Evolutionary conservation across 2,113 vertebrate genomes (phyloP).

Genomic region (Planiliza haematocheilus): DNA sequence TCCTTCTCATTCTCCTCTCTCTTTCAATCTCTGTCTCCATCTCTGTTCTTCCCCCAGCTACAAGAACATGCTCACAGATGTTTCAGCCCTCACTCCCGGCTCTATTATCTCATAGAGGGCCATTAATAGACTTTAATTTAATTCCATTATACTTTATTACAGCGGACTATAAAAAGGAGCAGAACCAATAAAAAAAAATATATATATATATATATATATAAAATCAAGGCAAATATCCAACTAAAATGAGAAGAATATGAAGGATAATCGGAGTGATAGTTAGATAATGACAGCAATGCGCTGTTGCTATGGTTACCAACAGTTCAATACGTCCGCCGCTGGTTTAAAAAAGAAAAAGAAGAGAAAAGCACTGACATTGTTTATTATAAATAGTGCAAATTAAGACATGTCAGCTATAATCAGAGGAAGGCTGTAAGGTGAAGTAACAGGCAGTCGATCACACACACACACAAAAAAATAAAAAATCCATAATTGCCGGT

Average conservation of each 20-base stretch:
- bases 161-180: constrained; percentile 33
- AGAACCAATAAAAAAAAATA: constrained; percentile 40
- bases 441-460: no score
- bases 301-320: constrained; percentile 43
- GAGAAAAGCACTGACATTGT: background rate
- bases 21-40: constrained; percentile 75
- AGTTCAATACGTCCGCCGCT: background rate
- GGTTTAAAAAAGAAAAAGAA: no score
- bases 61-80: constrained; percentile 61
- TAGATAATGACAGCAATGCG: background rate
- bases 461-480: background rate
- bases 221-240: constrained; percentile 8
- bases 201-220: no score
- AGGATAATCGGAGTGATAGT: background rate
- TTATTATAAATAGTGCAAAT: background rate
- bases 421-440: background rate
- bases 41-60: constrained; percentile 64
- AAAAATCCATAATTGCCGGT: background rate
- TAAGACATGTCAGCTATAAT: background rate
- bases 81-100: constrained; percentile 44
- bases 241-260: constrained; percentile 6
- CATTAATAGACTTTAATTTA: constrained; percentile 70
- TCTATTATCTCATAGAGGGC: constrained; percentile 48
- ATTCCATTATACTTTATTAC: constrained; percentile 61
- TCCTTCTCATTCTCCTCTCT: constrained; percentile 73